A percentile compares a stretch with the other conserved stretches of the same genome.
These are phyloP conservation scores for Acanthacorydalis orientalis DNA, from an alignment of 2,888 invertebrate species.

Conservation along the genomic window DNA sequence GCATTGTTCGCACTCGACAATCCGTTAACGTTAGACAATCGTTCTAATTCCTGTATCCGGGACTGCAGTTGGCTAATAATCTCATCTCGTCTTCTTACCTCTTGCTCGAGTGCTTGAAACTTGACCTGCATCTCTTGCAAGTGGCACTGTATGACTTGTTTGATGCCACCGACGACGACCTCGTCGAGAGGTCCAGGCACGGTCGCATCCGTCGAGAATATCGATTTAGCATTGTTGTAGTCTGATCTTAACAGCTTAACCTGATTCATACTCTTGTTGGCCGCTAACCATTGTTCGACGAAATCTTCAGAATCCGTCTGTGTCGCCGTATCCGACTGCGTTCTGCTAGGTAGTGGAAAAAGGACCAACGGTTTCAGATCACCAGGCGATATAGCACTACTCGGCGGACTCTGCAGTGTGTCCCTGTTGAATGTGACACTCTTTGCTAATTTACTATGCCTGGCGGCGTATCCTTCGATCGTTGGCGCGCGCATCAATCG, in stretches of 20 bases:
- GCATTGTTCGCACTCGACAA: constrained; percentile 10
- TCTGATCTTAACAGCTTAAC: background rate
- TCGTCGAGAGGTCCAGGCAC: constrained; percentile 32
- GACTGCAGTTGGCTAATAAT: constrained; percentile 62
- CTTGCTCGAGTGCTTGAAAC: constrained; percentile 59
- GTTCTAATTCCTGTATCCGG: constrained; percentile 50
- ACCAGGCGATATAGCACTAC: constrained; percentile 8
- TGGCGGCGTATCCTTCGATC: constrained; percentile 73
- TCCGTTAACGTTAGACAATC: constrained; percentile 8
- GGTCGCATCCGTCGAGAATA: constrained; percentile 1
- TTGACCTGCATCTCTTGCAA: constrained; percentile 52
- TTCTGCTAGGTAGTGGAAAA: background rate
- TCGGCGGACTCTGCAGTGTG: constrained; percentile 66
- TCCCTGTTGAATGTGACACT: constrained; percentile 78
- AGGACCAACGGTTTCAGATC: constrained; percentile 8
- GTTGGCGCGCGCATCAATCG: constrained; percentile 67
- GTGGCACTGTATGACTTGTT: constrained; percentile 63
- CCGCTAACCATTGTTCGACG: background rate
- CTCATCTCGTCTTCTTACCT: constrained; percentile 64
- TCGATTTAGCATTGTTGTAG: background rate
- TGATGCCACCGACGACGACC: constrained; percentile 58
- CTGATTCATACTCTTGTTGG: constrained; percentile 1
- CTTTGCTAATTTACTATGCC: constrained; percentile 75
- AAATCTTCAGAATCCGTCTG: constrained; percentile 2
- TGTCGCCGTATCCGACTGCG: background rate